Base-by-base conservation (phyloP, 2,113 vertebrate genomes). In the Aegotheles bennettii region DNA sequence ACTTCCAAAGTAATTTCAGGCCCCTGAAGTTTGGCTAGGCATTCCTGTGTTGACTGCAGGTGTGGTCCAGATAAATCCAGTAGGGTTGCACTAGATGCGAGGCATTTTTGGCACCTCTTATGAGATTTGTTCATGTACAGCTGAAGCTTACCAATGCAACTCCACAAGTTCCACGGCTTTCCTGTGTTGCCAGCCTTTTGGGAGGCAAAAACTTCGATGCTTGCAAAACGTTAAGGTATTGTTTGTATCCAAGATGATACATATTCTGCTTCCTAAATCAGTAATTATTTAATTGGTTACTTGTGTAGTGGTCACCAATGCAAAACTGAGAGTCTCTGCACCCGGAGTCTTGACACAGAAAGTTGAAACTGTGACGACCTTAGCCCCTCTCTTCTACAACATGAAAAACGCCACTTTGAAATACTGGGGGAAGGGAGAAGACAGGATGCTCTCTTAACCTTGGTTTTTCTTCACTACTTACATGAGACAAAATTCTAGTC, bases 401-500 rank as follows among this genome's bases (percentile, higher is more conserved):
- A 50, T 63, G 40, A 82, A 83, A 94, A 94, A 31, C 40, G n/a
- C 31, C 42, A 31, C 78, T 90, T 92, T 59, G 51, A 45, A 77
- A 73, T 63, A 57, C 1, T 33, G 48, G 5, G 29, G 5, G 5
- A 20, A 16, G 11, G 36, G 54, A 33, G 24, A 14, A 75, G 21
- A 50, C 2, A 1, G 79, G 80, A 61, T 88, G 88, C 88, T 94
- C 80, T 85, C 68, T 71, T 97, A 95, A 94, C 92, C 94, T 95
- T 95, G 80, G 4, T 77, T 94, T 94, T 95, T 26, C 54, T 67
- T 74, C 7, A 4, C 80, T 87, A 56, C 82, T 95, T 96, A 88
- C 84, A 57, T n/a, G 56, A 88, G 71, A 77, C 74, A 92, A 73
- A 96, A 90, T 96, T 96, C 93, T 79, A 92, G 91, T 84, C 95